Base-by-base conservation (phyloP, 2,113 vertebrate genomes). In the Laticauda laticaudata region DNA sequence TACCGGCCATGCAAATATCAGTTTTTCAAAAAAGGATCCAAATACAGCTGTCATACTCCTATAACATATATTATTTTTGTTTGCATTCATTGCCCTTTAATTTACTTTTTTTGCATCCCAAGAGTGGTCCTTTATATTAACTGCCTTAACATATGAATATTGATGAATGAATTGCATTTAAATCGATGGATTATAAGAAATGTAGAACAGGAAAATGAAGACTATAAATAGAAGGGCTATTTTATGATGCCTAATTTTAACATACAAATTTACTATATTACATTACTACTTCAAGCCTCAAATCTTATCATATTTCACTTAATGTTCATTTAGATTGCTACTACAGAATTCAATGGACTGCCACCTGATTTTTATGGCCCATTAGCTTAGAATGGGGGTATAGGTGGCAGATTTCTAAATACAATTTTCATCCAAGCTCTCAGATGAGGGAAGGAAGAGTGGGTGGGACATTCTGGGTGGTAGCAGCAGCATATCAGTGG, bases 241-340 rank as follows among this genome's bases (percentile, higher is more conserved):
- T n/a, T 43, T 92, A 64, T 21, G 54, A 94, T 54, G 10, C 64
- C 87, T 95, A 51, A 54, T 91, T 95, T 94, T 14, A 92, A 93
- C 95, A 91, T 1, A 85, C 5, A 87, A n/a, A 1, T 75, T 57
- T 88, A 94, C n/a, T 53, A 34, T 2, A 0, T 34, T 92, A 91
- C 93, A 87, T 69, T 10, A 11, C 85, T 64, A 92, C 81, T 94
- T 1, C 1, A 86, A 53, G n/a, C 12, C 54, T n/a, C 54, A 96
- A 53, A 92, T 4, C 48, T 53, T 10, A 92, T 23, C 87, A 34
- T n/a, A 92, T 92, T 45, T 81, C 91, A 86, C 4, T 81, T 94
- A 51, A 91, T 54, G 88, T 8, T 64, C 75, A 43, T 39, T 64
- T 10, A 64, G 86, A 93, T 89, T 57, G 53, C 87, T 87, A 59